Conservation (phyloP, 2,797 vertebrate species). For the Alosa sapidissima region DNA sequence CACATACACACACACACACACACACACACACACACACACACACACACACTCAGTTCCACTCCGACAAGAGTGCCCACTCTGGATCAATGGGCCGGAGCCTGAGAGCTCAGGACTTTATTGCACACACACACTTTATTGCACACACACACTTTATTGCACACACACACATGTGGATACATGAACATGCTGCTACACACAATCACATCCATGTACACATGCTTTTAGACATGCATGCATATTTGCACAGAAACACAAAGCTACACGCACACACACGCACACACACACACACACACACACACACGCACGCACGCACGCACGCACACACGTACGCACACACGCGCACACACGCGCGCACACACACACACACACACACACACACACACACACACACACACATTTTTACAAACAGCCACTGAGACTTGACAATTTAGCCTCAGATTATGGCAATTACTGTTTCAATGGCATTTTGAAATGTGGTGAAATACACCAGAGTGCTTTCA, state of each 20-base stretch:
- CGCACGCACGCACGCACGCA: neutral
- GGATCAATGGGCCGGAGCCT: no score
- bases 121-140: neutral
- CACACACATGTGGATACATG: neutral
- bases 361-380: neutral
- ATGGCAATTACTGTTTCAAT: neutral
- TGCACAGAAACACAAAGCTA: neutral
- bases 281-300: neutral
- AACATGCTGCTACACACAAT: neutral
- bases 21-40: neutral
- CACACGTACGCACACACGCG: neutral
- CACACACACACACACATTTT: neutral
- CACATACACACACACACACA: conserved; percentile 21
- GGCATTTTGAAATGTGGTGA: neutral
- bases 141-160: neutral
- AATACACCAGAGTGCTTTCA: neutral
- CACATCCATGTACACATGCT: neutral
- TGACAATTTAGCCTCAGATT: neutral
- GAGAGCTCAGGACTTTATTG: no score
- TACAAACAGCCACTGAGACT: neutral
- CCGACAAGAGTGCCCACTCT: no score
- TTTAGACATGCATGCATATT: neutral
- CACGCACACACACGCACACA: no score
- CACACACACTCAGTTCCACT: neutral
- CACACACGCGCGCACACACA: neutral